phyloP scores from a whole-genome alignment of 2,888 invertebrate genomes.

The Rosalia funebris region DNA sequence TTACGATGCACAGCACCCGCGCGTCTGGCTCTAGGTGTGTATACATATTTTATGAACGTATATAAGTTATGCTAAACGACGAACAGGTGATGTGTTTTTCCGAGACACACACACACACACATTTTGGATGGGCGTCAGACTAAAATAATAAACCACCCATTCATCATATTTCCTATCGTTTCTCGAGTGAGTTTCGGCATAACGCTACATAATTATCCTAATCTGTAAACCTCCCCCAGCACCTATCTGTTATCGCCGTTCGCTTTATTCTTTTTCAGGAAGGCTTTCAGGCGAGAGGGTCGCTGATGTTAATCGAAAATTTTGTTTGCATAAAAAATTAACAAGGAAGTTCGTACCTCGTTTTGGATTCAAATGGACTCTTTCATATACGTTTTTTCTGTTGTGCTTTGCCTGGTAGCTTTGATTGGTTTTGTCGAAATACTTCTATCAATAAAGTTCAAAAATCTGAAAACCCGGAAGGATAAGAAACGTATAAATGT shows the following conservation, averaged over 20 bases:
- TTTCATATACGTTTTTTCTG: not conserved
- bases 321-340: not conserved
- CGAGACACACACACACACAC: conserved; percentile 29
- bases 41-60: conserved; percentile 8
- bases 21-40: conserved; percentile 5
- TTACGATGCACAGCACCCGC: conserved; percentile 4
- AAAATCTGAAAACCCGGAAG: no score
- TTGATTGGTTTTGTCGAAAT: not conserved
- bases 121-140: conserved; percentile 13
- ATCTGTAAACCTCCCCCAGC: conserved; percentile 29
- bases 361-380: not conserved
- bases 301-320: not conserved
- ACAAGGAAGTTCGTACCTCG: not conserved
- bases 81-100: conserved; percentile 29
- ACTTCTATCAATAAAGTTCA: not conserved
- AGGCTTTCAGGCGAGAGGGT: not conserved
- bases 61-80: conserved; percentile 11
- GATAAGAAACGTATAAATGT: no score
- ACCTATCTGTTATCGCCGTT: conserved; percentile 26
- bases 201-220: conserved; percentile 27
- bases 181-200: conserved; percentile 7
- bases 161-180: conserved; percentile 19
- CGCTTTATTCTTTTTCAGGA: conserved; percentile 4
- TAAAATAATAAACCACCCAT: conserved; percentile 33
- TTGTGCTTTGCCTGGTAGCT: not conserved